These are phyloP conservation scores for Pedionomus torquatus DNA, from an alignment of 2,113 vertebrate genomes.

Conservation along the genomic window DNA sequence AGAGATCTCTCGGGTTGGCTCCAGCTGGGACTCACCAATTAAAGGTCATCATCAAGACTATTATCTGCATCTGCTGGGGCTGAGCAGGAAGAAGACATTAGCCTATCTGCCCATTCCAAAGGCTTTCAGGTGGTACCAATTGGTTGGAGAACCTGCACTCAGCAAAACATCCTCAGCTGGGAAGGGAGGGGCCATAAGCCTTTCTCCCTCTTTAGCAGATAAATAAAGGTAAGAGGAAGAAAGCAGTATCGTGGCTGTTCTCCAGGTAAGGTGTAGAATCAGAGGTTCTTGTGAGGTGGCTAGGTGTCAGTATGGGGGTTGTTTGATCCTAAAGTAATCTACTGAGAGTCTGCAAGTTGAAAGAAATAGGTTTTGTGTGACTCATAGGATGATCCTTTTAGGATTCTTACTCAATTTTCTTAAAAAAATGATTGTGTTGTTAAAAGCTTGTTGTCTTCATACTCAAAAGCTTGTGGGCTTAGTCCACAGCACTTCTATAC, in stretches of 20 bases:
- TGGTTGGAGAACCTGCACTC: neutral
- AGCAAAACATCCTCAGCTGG: neutral
- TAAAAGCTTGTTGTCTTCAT: neutral
- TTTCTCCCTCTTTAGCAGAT: neutral
- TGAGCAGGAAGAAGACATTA: neutral
- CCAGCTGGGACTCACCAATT: neutral
- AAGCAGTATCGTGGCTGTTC: rapidly evolving
- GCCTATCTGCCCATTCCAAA: neutral
- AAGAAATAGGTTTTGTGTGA: neutral
- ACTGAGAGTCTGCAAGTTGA: neutral
- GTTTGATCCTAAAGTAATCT: rapidly evolving
- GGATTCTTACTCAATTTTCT: neutral
- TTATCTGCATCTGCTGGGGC: neutral
- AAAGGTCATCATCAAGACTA: neutral
- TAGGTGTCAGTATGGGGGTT: neutral
- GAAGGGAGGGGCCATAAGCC: neutral
- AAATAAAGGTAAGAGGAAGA: neutral
- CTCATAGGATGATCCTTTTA: rapidly evolving
- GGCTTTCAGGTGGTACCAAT: neutral
- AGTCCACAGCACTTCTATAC: rapidly evolving
- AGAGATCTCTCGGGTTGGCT: neutral
- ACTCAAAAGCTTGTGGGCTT: neutral
- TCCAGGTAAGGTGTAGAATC: neutral
- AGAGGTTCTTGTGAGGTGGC: rapidly evolving
- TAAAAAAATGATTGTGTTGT: neutral